Conservation (phyloP, 2,113 vertebrate genomes). For the Gallinago paraguaiae region DNA sequence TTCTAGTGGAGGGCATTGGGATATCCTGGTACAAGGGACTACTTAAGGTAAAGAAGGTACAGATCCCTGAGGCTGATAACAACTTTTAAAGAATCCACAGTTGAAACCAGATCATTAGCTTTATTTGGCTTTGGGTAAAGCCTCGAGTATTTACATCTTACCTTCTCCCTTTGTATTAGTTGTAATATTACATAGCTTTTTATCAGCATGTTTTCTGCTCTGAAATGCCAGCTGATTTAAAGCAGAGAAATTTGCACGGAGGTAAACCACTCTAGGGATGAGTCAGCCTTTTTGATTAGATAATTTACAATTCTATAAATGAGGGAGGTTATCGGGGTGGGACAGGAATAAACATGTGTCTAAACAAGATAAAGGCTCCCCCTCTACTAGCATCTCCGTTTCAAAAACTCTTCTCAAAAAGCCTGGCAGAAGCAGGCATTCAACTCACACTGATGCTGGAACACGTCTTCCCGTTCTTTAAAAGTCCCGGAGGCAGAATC, state of each 20-base stretch:
- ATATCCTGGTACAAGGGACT: not conserved
- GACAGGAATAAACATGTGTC: not conserved
- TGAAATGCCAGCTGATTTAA: not conserved
- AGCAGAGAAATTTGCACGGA: slow-evolving; percentile 9
- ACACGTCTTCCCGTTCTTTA: not conserved
- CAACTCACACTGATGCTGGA: not conserved
- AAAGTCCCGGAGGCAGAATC: not conserved
- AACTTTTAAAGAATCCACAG: not conserved
- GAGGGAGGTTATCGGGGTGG: not conserved
- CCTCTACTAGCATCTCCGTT: not conserved
- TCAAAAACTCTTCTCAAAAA: not conserved
- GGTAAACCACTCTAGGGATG: not conserved
- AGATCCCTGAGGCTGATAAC: not conserved
- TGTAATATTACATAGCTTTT: not conserved
- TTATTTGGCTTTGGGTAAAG: not conserved
- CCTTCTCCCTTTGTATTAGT: not conserved
- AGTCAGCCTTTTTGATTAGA: slow-evolving; percentile 1
- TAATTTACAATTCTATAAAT: not conserved
- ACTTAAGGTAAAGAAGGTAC: not conserved
- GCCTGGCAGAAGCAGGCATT: not conserved
- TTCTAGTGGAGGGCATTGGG: not conserved
- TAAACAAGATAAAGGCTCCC: not conserved
- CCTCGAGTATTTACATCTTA: not conserved
- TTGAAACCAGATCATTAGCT: not conserved
- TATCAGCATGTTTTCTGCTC: not conserved